Percentiles rank a stretch among this genome's conserved stretches.
Evolutionary conservation across 2,888 invertebrate species (phyloP).

Genomic region (Watsonalla binaria): DNA sequence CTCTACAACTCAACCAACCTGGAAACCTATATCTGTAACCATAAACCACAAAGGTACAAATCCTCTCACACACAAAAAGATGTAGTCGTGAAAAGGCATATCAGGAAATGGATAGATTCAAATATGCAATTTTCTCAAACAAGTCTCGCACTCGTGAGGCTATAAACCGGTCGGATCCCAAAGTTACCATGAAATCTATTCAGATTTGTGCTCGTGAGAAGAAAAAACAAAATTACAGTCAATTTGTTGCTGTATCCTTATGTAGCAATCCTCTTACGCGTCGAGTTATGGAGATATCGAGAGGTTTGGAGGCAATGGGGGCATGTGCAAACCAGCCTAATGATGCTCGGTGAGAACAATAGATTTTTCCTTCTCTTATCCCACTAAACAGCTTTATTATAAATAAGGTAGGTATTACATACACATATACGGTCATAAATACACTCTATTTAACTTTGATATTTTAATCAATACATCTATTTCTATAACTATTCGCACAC

Average conservation of each 20-base stretch:
- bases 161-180: conserved; percentile 46
- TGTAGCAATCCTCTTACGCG: conserved; percentile 64
- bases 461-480: no score
- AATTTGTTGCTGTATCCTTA: conserved; percentile 74
- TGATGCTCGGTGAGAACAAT: conserved; percentile 57
- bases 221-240: conserved; percentile 71
- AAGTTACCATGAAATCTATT: conserved; percentile 39
- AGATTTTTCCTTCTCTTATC: conserved; percentile 51
- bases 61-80: conserved; percentile 26
- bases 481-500: no score
- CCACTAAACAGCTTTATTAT: conserved; percentile 45
- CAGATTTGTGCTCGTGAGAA: conserved; percentile 67
- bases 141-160: conserved; percentile 46
- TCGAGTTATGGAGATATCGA: conserved; percentile 17
- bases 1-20: not conserved
- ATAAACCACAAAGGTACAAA: not conserved
- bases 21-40: conserved; percentile 1
- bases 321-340: conserved; percentile 37
- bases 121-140: conserved; percentile 63
- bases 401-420: conserved; percentile 57
- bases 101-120: conserved; percentile 47
- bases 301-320: conserved; percentile 9
- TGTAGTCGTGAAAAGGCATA: conserved; percentile 34
- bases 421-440: conserved; percentile 24
- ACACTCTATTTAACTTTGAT: no score